Conservation (phyloP, 2,113 vertebrate species). For the Mesembrinibis cayennensis region DNA sequence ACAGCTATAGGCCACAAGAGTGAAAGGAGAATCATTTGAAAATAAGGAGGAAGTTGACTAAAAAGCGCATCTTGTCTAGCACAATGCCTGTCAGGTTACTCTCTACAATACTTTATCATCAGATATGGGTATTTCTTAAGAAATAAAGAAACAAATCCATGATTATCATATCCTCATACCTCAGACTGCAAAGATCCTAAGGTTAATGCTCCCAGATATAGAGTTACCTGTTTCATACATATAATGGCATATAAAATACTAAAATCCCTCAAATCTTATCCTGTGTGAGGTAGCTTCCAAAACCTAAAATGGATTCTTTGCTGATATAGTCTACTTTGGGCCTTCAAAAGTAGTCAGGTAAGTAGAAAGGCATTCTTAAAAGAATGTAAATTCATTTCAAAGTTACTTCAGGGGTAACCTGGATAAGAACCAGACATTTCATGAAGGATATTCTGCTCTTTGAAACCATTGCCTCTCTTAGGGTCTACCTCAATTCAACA, state of each 20-base stretch:
- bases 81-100: slow-evolving; percentile 36
- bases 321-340: rapidly evolving
- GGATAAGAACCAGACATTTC: background rate
- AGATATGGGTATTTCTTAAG: background rate
- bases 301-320: background rate
- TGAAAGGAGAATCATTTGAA: slow-evolving; percentile 55
- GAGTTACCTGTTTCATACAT: background rate
- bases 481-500: background rate
- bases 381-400: background rate
- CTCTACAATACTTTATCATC: background rate
- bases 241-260: background rate
- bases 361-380: background rate
- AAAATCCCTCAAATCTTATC: background rate
- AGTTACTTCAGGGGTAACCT: background rate
- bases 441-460: background rate
- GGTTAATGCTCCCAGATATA: background rate
- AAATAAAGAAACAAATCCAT: background rate
- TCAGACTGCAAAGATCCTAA: background rate
- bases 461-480: background rate
- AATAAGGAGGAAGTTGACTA: slow-evolving; percentile 54
- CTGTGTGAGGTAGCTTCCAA: background rate
- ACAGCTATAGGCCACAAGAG: slow-evolving; percentile 45
- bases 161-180: background rate
- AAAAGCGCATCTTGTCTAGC: slow-evolving; percentile 35
- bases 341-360: background rate